Percentiles rank a stretch among this genome's conserved stretches.
Conservation (phyloP, 1,140 invertebrate species). For the Drosophila yakuba region DNA sequence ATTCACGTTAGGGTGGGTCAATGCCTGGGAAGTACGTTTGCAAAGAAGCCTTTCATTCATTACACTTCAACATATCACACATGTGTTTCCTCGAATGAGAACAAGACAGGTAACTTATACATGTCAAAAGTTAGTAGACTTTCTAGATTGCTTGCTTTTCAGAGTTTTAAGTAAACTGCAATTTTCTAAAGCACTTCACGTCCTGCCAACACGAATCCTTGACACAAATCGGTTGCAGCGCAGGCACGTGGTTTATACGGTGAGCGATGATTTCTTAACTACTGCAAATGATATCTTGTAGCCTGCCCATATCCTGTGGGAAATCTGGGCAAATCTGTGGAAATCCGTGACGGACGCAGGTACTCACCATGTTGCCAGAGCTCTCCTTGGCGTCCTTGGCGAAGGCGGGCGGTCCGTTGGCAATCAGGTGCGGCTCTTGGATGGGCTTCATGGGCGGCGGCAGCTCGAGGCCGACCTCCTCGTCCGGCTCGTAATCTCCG, state of each 20-base stretch:
- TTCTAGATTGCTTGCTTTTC: background rate
- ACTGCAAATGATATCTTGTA: background rate
- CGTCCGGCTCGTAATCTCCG: conserved; percentile 88
- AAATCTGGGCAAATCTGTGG: conserved; percentile 13
- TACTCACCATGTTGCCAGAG: conserved; percentile 88
- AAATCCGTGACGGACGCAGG: conserved; percentile 3
- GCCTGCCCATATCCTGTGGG: background rate
- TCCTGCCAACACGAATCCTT: background rate
- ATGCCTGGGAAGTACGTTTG: background rate
- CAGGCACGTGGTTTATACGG: background rate
- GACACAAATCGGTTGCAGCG: background rate
- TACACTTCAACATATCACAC: background rate
- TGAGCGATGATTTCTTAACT: background rate
- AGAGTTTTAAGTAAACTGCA: too few species aligned
- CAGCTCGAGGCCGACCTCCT: conserved; percentile 93
- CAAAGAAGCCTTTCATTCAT: background rate
- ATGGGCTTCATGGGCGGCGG: conserved; percentile 98
- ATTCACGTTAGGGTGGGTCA: conserved; percentile 18
- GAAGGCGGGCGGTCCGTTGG: conserved; percentile 86
- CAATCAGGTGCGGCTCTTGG: conserved; percentile 87
- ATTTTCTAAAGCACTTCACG: too few species aligned
- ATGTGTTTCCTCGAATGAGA: too few species aligned
- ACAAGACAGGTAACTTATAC: too few species aligned
- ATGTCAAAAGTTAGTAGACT: too few species aligned
- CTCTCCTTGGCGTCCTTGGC: conserved; percentile 87